A percentile compares a stretch with the other conserved stretches of the same genome.
Evolutionary conservation across 1,140 invertebrate genomes (phyloP).

Genomic region (Drosophila persimilis): DNA sequence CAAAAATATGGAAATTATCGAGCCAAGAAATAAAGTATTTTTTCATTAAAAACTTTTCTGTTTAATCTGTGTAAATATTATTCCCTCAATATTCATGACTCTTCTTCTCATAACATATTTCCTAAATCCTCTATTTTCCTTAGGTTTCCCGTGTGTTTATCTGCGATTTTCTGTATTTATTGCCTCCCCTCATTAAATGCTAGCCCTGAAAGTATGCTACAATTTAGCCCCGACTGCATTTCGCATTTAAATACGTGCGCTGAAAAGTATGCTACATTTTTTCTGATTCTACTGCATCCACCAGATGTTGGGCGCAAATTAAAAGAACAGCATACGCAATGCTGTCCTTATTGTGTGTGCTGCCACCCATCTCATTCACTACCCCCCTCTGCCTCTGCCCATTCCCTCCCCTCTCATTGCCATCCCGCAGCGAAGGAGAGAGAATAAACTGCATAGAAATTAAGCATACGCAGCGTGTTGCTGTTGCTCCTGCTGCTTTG

Average conservation of each 20-base stretch:
- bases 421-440: constrained; percentile 21
- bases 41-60: too few relatives aligned
- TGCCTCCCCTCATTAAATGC: constrained; percentile 19
- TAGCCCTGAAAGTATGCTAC: constrained; percentile 45
- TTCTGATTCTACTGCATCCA: constrained; percentile 15
- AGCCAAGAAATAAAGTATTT: too few relatives aligned
- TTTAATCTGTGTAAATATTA: too few relatives aligned
- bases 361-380: too few relatives aligned
- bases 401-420: constrained; percentile 18
- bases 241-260: neutral
- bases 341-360: constrained; percentile 32
- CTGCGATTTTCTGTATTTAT: neutral
- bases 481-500: constrained; percentile 4
- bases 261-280: constrained; percentile 2
- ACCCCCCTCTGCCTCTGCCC: neutral
- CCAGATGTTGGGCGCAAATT: constrained; percentile 41
- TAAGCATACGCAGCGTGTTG: constrained; percentile 70
- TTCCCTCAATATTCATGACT: too few relatives aligned
- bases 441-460: constrained; percentile 59
- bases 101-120: too few relatives aligned
- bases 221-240: constrained; percentile 5
- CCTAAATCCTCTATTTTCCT: too few relatives aligned
- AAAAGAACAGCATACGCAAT: constrained; percentile 75
- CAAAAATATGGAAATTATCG: too few relatives aligned
- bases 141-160: too few relatives aligned